Evolutionary conservation across 2,113 vertebrate species (phyloP).

Genomic region (Ceyx melanurus): DNA sequence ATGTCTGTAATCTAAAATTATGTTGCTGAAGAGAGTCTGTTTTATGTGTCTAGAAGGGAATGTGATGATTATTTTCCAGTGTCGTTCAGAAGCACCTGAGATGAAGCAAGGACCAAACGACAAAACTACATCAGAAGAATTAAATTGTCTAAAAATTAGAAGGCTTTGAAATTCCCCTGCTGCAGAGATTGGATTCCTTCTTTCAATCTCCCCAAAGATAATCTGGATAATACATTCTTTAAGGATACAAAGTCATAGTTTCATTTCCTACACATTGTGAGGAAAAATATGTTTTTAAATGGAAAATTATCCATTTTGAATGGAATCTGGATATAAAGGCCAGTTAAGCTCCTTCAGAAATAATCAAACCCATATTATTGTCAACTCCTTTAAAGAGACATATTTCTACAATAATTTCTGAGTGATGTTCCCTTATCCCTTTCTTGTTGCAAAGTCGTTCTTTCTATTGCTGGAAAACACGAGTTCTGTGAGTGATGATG

Average conservation of each 20-base stretch:
- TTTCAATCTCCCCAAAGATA: constrained; percentile 35
- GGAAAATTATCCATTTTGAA: constrained; percentile 38
- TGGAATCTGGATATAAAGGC: constrained; percentile 16
- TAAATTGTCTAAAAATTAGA: constrained; percentile 57
- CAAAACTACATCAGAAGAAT: neutral
- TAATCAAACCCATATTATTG: constrained; percentile 28
- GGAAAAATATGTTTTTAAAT: constrained; percentile 39
- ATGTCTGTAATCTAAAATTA: neutral
- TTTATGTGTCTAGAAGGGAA: neutral
- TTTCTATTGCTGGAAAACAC: neutral
- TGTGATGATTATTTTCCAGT: neutral
- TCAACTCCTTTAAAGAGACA: neutral
- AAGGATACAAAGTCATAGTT: constrained; percentile 15
- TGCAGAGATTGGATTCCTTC: constrained; percentile 43
- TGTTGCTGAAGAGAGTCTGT: neutral
- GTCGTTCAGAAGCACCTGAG: constrained; percentile 3
- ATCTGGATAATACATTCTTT: constrained; percentile 30
- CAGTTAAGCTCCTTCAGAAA: constrained; percentile 37
- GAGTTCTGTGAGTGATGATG: neutral
- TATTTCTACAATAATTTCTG: neutral
- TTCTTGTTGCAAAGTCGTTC: neutral
- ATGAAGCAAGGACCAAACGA: neutral
- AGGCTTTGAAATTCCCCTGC: constrained; percentile 45
- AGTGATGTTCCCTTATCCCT: neutral
- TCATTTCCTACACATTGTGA: constrained; percentile 13